Evolutionary conservation across 2,113 vertebrate genomes (phyloP).

Genomic region (Scopus umbretta): DNA sequence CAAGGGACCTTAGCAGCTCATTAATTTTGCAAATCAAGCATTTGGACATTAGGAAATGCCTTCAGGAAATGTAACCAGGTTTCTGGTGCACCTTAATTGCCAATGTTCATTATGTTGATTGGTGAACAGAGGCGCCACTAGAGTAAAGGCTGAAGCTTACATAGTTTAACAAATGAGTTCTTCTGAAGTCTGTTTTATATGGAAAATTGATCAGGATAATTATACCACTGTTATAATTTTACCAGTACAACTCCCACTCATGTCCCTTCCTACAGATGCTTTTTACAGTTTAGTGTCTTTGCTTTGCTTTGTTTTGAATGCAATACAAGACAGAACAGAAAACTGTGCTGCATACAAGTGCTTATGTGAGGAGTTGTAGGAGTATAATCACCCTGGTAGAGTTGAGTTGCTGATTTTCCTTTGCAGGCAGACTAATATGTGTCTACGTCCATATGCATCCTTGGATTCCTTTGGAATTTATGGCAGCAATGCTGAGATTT

Average conservation of each 20-base stretch:
- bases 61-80: conserved; percentile 59
- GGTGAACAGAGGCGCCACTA: conserved; percentile 30
- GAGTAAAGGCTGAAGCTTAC: conserved; percentile 44
- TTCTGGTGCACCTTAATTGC: conserved; percentile 64
- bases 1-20: neutral
- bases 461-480: neutral
- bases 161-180: conserved; percentile 29
- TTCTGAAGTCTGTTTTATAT: conserved; percentile 52
- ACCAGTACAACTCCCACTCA: conserved; percentile 22
- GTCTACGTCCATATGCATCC: neutral
- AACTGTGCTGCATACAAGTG: neutral
- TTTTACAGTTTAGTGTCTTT: neutral
- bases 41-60: conserved; percentile 58
- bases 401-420: neutral
- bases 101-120: conserved; percentile 48
- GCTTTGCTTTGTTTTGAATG: neutral
- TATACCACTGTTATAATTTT: neutral
- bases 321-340: neutral
- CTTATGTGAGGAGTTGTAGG: neutral
- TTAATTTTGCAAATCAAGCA: conserved; percentile 62
- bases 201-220: conserved; percentile 57
- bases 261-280: neutral
- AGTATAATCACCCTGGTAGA: neutral
- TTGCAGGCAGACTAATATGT: neutral
- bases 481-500: neutral